Conservation (phyloP, 2,797 vertebrate species). For the Emydoidea blandingii region DNA sequence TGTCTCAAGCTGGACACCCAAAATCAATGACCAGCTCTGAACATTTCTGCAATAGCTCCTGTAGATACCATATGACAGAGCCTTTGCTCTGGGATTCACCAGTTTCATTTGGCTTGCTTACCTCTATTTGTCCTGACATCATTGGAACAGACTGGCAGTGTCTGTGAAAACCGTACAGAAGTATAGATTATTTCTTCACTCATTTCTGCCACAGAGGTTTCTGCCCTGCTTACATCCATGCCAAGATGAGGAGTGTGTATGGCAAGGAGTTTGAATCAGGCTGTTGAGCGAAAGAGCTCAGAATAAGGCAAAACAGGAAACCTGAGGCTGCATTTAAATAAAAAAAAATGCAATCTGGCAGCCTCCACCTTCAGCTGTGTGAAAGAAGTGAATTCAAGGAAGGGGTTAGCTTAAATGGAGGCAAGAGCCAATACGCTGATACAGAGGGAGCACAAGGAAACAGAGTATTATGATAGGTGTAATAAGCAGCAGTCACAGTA, state of each 20-base stretch:
- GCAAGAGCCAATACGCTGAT: neutral
- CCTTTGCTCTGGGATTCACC: neutral
- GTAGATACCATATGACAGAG: neutral
- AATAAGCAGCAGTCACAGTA: neutral
- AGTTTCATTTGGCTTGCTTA: constrained; percentile 31
- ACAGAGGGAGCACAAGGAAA: neutral
- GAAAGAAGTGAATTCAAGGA: neutral
- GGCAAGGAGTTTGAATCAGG: constrained; percentile 5
- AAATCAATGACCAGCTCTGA: neutral
- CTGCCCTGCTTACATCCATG: constrained; percentile 49
- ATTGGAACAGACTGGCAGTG: fast-evolving
- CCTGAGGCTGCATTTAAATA: constrained; percentile 30
- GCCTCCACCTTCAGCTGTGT: neutral
- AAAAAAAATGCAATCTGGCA: neutral
- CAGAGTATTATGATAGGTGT: neutral
- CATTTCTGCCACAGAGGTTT: neutral
- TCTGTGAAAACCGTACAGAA: constrained; percentile 44
- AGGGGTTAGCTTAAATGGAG: neutral
- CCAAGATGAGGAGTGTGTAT: neutral
- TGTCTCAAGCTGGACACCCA: neutral
- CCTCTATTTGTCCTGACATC: neutral
- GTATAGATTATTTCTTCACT: constrained; percentile 20
- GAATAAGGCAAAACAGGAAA: constrained; percentile 50
- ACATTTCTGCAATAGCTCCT: neutral
- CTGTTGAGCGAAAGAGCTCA: neutral